Evolutionary conservation across 2,113 vertebrate genomes (phyloP).

Genomic region (Scomber scombrus): DNA sequence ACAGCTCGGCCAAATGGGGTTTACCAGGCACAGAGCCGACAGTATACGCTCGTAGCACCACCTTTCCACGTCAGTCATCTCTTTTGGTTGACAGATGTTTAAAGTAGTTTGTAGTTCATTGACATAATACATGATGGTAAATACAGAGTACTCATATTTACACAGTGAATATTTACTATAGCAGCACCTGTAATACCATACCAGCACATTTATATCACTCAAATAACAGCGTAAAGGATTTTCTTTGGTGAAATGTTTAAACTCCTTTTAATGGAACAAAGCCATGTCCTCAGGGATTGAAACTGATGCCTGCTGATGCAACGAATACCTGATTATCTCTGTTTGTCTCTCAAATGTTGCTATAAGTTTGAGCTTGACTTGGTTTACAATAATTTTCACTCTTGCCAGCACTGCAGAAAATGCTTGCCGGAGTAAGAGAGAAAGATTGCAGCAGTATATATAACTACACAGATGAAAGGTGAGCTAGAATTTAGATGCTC

Average conservation of each 20-base stretch:
- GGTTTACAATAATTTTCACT: constrained; percentile 1
- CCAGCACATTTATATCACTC: neutral
- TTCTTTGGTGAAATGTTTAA: neutral
- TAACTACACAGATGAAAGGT: neutral
- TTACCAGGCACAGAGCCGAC: constrained; percentile 30
- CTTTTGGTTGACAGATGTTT: neutral
- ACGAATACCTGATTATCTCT: neutral
- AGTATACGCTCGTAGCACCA: neutral
- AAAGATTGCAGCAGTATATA: neutral
- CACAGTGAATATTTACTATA: neutral
- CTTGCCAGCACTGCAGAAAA: neutral
- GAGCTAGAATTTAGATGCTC: neutral
- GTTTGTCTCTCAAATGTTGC: constrained; percentile 5
- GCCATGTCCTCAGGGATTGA: neutral
- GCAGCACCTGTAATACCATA: neutral
- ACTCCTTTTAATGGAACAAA: constrained; percentile 12
- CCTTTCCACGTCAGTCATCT: constrained; percentile 20
- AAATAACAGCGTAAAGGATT: neutral
- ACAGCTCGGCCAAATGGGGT: constrained; percentile 25
- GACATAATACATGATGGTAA: neutral
- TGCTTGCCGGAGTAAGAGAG: neutral
- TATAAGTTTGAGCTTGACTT: constrained; percentile 1
- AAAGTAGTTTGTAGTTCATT: neutral
- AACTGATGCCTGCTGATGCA: neutral
- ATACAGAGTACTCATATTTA: neutral